These are phyloP conservation scores for Encarsia formosa DNA, from an alignment of 2,888 invertebrate species.

Conservation along the genomic window DNA sequence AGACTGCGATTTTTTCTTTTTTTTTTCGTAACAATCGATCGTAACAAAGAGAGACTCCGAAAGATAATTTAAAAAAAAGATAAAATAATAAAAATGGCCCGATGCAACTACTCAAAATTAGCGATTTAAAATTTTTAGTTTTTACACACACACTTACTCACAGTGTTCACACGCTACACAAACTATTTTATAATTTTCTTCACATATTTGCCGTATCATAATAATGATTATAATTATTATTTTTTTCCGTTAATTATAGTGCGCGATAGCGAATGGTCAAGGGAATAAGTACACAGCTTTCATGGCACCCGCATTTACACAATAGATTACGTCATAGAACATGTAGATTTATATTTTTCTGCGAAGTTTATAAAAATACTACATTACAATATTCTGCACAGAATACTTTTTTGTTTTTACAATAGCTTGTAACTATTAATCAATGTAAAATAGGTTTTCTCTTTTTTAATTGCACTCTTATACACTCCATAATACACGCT, in stretches of 20 bases:
- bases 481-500: slow-evolving; percentile 25
- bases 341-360: no score
- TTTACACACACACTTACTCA: no score
- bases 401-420: slow-evolving; percentile 19
- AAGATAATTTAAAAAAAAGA: no score
- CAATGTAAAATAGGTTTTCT: slow-evolving; percentile 27
- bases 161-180: no score
- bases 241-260: slow-evolving; percentile 19
- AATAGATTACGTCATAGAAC: neutral
- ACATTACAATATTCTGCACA: no score
- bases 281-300: slow-evolving; percentile 24
- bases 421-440: slow-evolving; percentile 27
- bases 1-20: no score
- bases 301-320: slow-evolving; percentile 19
- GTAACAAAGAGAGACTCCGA: slow-evolving; percentile 28
- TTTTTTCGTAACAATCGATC: slow-evolving; percentile 10
- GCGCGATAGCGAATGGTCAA: slow-evolving; percentile 25
- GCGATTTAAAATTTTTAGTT: no score
- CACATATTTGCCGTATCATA: no score
- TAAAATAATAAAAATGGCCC: no score
- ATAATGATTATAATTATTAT: neutral
- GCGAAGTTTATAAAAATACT: no score
- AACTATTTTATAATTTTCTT: no score
- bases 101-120: slow-evolving; percentile 21
- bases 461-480: slow-evolving; percentile 20